Base-by-base conservation (phyloP, 35 echinoderm and acorn worm species). In the Apostichopus californicus region DNA sequence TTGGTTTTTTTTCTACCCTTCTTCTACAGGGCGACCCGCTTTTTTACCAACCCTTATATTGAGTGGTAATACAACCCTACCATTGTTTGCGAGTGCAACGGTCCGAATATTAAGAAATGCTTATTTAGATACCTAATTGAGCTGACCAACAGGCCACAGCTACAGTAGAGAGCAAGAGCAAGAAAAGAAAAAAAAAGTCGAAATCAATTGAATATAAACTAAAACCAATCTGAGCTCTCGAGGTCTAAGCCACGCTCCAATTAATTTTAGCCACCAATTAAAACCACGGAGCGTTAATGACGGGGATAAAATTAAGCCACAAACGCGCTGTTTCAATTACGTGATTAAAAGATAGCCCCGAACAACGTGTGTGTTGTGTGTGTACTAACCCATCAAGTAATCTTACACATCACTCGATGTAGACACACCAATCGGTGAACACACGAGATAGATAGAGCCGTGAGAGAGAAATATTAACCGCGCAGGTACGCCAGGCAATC, bases 281-380 rank as follows among this genome's bases (percentile, higher is more conserved):
- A 89, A 89, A 89, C 57, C 86, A 89, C 86, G 61, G 63, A 89
- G 86, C 86, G 63, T 89, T 89, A 68, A 89, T 72, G 68, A 89
- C 86, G 28, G 57, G 54, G 10, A 85, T 85, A 58, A 85, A 85
- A 58, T 60, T 85, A 85, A 85, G 81, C 81, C 81, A 85, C 81
- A 59, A 85, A 85, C 81, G 55, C 81, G 81, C 52, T 6, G 81
- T 85, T 85, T 85, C 81, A 85, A 85, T 85, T 85, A 59, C 81
- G 54, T 85, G 81, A 85, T 85, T 85, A 85, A 59, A 81, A 54
- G 78, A 55, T 81, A 25, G 78, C 78, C 13, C 12, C 52, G 78
- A 81, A 25, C 34, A 81, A 22, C 71, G 71, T 75, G 71, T 75
- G 71, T 68, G 6, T 68, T 68, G 64, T 8, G 1, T 75, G 71